These are phyloP conservation scores for Sycophaga agraensis DNA, from an alignment of 1,140 invertebrate genomes.

Conservation along the genomic window DNA sequence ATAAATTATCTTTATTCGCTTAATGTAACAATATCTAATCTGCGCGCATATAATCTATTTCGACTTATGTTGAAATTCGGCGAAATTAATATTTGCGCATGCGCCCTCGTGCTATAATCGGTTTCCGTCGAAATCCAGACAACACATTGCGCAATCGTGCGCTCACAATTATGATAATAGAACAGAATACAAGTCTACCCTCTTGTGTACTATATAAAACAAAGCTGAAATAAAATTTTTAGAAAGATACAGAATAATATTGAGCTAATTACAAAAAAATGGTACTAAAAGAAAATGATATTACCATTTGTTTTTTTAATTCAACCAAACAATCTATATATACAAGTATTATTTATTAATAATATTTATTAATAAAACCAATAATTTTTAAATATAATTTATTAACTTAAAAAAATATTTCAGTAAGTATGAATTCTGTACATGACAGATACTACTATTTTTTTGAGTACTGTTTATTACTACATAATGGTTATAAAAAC, in stretches of 20 bases:
- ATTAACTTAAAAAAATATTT: not conserved
- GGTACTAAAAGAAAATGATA: conserved; percentile 32
- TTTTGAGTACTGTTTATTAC: conserved; percentile 65
- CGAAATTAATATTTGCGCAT: no score
- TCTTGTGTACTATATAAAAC: conserved; percentile 88
- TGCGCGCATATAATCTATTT: no score
- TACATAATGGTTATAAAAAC: conserved; percentile 41
- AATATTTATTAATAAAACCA: conserved; percentile 8
- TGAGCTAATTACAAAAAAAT: conserved; percentile 27
- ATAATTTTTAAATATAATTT: not conserved
- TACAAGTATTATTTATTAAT: conserved; percentile 63
- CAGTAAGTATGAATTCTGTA: no score
- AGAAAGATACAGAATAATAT: no score
- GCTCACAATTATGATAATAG: conserved; percentile 93
- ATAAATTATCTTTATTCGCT: no score
- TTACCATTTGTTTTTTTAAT: conserved; percentile 82
- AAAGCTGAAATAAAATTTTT: conserved; percentile 65
- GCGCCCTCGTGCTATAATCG: no score
- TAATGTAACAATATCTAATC: no score
- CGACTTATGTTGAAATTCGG: no score
- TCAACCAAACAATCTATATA: conserved; percentile 92
- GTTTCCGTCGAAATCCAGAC: no score
- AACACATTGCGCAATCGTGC: no score
- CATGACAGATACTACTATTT: conserved; percentile 58
- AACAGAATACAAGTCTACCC: conserved; percentile 91